Percentiles rank a stretch among this genome's conserved stretches.
Conservation (phyloP, 2,888 invertebrate species). For the Schrankia costaestrigalis region DNA sequence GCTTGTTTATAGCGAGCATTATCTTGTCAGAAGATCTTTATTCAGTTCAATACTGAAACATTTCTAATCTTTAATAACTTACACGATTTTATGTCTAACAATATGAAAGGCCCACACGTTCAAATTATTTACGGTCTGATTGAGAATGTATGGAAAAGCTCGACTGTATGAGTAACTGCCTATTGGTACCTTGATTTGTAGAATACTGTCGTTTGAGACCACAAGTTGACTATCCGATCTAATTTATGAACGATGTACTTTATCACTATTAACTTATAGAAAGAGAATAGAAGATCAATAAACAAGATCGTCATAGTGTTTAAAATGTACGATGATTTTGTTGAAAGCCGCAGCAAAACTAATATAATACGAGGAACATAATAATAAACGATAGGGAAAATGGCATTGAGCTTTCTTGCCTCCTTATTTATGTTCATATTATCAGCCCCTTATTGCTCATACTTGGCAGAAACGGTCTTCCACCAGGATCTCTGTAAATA, state of each 20-base stretch:
- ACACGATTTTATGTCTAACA: slow-evolving; percentile 31
- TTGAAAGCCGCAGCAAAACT: no score
- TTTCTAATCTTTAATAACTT: slow-evolving; percentile 28
- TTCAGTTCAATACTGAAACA: slow-evolving; percentile 21
- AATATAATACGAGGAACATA: no score
- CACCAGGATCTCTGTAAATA: no score
- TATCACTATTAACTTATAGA: slow-evolving; percentile 13
- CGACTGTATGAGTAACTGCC: slow-evolving; percentile 28
- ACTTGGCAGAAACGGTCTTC: no score
- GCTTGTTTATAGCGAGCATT: slow-evolving; percentile 3
- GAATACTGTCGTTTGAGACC: slow-evolving; percentile 17
- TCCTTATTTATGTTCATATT: no score
- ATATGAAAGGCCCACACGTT: slow-evolving; percentile 33
- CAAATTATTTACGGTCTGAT: slow-evolving; percentile 35
- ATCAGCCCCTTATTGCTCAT: no score
- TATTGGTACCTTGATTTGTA: slow-evolving; percentile 26
- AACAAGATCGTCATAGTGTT: no score
- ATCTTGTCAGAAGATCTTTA: slow-evolving; percentile 18
- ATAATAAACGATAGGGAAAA: no score
- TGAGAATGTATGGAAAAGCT: slow-evolving; percentile 36
- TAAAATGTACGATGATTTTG: no score
- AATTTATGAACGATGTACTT: slow-evolving; percentile 14
- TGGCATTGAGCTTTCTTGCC: no score
- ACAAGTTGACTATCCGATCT: slow-evolving; percentile 13
- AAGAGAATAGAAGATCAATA: slow-evolving; percentile 4